A percentile compares a stretch with the other conserved stretches of the same genome.
Conservation (phyloP, 2,113 vertebrate genomes). For the Alethe castanea region DNA sequence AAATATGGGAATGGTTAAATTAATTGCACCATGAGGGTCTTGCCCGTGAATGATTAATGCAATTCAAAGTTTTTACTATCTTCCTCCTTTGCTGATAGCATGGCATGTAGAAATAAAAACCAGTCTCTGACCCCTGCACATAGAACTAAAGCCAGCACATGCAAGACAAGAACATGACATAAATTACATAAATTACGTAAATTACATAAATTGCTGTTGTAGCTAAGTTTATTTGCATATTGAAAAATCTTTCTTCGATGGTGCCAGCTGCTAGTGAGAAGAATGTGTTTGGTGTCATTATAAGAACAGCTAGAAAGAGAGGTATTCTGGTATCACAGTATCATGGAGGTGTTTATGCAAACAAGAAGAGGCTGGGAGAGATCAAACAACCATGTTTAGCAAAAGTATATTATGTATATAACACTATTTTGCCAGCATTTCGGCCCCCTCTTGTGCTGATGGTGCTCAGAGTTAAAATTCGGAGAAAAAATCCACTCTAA, state of each 20-base stretch:
- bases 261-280: background rate
- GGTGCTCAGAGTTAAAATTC: background rate
- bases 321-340: background rate
- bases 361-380: background rate
- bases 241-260: background rate
- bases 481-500: background rate
- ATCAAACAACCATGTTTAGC: background rate
- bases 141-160: background rate
- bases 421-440: background rate
- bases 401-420: background rate
- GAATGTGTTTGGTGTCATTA: background rate
- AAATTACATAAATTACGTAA: background rate
- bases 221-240: background rate
- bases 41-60: background rate
- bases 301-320: background rate
- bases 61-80: background rate
- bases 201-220: background rate
- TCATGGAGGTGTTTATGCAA: background rate
- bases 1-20: background rate
- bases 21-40: background rate
- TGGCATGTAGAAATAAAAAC: background rate
- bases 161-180: background rate
- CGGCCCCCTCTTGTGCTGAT: background rate
- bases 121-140: background rate
- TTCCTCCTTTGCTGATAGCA: background rate